These are phyloP conservation scores for Tiliqua scincoides DNA, from an alignment of 2,113 vertebrate species.

Conservation along the genomic window DNA sequence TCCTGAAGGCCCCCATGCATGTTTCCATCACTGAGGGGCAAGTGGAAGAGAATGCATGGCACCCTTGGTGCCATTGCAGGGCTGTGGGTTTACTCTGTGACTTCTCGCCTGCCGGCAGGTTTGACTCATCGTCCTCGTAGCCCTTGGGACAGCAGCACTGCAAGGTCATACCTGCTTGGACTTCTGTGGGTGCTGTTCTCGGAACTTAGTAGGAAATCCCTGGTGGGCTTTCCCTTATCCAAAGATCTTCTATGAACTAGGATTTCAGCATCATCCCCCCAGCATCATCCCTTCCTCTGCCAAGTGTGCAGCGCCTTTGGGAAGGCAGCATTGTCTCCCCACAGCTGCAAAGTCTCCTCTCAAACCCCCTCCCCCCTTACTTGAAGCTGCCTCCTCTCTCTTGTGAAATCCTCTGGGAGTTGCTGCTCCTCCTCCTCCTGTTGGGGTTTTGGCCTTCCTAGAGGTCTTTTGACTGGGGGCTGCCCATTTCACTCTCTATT, in stretches of 20 bases:
- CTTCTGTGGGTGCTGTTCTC: background rate
- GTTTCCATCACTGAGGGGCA: too few relatives aligned
- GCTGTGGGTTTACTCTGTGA: background rate
- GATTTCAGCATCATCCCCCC: background rate
- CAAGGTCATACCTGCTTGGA: too few relatives aligned
- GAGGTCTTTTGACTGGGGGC: background rate
- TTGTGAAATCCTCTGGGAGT: background rate
- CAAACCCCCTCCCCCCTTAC: background rate
- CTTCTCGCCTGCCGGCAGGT: background rate
- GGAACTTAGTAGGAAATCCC: background rate
- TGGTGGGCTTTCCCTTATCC: background rate
- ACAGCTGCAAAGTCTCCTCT: too few relatives aligned
- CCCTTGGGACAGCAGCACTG: background rate
- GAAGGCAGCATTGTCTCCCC: background rate
- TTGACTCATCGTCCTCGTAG: background rate
- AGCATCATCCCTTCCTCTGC: background rate
- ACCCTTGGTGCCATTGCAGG: too few relatives aligned
- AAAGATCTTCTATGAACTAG: background rate
- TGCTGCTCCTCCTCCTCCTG: background rate
- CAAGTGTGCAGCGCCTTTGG: background rate
- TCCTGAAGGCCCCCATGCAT: accelerated
- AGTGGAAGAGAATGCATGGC: accelerated
- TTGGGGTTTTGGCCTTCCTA: background rate
- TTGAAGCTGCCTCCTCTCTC: background rate
- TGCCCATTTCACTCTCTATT: background rate